Percentiles rank a stretch among this genome's conserved stretches.
phyloP scores from a whole-genome alignment of 2,888 invertebrate genomes.

The Aphrophora alni region DNA sequence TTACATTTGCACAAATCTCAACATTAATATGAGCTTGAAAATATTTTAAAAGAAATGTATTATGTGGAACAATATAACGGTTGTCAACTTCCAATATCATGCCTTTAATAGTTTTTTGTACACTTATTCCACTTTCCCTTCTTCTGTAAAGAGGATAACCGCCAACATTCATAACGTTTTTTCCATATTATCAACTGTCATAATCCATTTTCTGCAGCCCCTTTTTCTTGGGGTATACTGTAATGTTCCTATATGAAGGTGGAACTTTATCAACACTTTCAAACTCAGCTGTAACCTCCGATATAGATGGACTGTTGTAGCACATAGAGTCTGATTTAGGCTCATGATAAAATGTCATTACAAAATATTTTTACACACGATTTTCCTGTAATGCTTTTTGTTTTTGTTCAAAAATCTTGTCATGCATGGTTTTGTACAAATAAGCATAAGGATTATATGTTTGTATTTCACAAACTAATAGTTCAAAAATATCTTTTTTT shows the following conservation, averaged over 20 bases:
- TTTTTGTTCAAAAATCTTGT: no score
- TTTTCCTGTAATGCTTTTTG: no score
- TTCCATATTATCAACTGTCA: not conserved
- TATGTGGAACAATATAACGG: no score
- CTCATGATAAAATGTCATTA: constrained; percentile 16
- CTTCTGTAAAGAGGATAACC: constrained; percentile 15
- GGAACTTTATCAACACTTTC: constrained; percentile 30
- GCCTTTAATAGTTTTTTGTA: no score
- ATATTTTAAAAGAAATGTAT: constrained; percentile 10
- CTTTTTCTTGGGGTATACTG: constrained; percentile 15
- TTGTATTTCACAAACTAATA: no score
- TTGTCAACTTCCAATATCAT: not conserved
- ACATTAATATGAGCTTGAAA: constrained; percentile 19
- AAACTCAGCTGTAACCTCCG: constrained; percentile 31
- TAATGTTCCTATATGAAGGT: constrained; percentile 21
- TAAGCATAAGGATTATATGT: no score
- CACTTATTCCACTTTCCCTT: no score
- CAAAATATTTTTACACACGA: no score
- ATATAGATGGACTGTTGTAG: constrained; percentile 1
- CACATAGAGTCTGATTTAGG: constrained; percentile 1
- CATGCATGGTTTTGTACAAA: no score
- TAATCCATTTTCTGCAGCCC: constrained; percentile 12
- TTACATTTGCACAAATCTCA: constrained; percentile 18
- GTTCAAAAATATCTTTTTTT: no score
- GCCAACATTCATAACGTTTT: not conserved